A percentile compares a stretch with the other conserved stretches of the same genome.
These are phyloP conservation scores for Anthrax anthrax DNA, from an alignment of 2,888 invertebrate species.

Conservation along the genomic window DNA sequence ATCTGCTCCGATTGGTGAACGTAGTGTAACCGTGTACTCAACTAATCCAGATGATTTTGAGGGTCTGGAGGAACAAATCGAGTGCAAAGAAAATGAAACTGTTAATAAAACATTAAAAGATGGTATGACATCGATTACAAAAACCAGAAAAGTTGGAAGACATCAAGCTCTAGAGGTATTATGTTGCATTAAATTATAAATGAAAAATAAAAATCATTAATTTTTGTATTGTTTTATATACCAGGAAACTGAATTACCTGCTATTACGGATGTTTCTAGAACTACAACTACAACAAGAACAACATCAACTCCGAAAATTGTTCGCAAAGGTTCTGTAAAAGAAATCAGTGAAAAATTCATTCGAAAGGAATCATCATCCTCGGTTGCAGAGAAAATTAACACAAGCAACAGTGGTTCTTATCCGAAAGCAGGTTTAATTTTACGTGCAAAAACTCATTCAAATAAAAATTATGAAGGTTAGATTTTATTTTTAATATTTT, in stretches of 20 bases:
- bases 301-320: slow-evolving; percentile 19
- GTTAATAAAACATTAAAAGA: slow-evolving; percentile 30
- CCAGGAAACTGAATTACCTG: neutral
- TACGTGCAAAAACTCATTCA: slow-evolving; percentile 40
- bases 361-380: slow-evolving; percentile 39
- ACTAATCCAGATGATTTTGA: slow-evolving; percentile 40
- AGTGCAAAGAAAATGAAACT: neutral
- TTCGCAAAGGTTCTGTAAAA: slow-evolving; percentile 58
- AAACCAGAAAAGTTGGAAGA: slow-evolving; percentile 23
- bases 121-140: slow-evolving; percentile 28
- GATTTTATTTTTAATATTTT: neutral
- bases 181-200: too few relatives aligned
- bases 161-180: slow-evolving; percentile 15
- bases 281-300: neutral
- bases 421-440: slow-evolving; percentile 61
- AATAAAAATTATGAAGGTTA: neutral
- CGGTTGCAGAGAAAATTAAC: slow-evolving; percentile 19
- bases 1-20: slow-evolving; percentile 49
- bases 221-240: neutral
- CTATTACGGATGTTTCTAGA: slow-evolving; percentile 1
- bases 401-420: slow-evolving; percentile 27
- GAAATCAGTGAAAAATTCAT: slow-evolving; percentile 67
- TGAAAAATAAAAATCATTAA: too few relatives aligned
- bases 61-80: neutral
- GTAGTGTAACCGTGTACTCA: slow-evolving; percentile 56